Evolutionary conservation across 2,888 invertebrate genomes (phyloP), one percentile per base, ranked within the genome.

Genomic region (Barypeithes pellucidus): DNA sequence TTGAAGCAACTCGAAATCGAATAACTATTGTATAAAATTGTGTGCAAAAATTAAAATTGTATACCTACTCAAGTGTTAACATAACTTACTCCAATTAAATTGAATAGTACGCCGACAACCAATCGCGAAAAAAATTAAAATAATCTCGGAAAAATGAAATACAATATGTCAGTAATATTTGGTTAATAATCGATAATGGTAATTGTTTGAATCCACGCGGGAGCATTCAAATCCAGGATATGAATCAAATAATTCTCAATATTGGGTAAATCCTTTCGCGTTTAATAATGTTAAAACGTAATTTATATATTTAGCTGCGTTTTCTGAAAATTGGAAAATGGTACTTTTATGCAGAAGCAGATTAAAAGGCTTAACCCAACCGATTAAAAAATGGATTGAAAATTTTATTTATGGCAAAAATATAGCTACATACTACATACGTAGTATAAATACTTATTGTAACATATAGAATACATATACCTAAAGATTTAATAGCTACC

Each of bases 261-360:
- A 60, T 39, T 39, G 41, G 18, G 22, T 22, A 60, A 60, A 60
- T 59, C 60, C 43, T 60, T 22, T 60, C 2, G 9, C 60, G 14
- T 24, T 39, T 41, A 39, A 43, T 60, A 39, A n/a, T 9, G 60
- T n/a, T 41, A 60, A 39, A 41, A 22, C 18, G 41, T 60, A 60
- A 41, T 60, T 59, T 50, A 50, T 50, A 50, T 22, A 50, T 50
- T 50, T 22, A 50, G 11, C 22, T 50, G 50, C 20, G 20, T 50
- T 50, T 50, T 5, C n/a, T 12, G 50, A 5, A n/a, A 50, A 50
- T 22, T 50, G 22, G 22, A 50, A 50, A 50, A 50, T 50, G n/a
- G 22, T 22, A 24, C 24, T 3, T 50, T 24, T n/a, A 50, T 50
- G 20, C 50, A 50, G 50, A 24, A n/a, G 50, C 24, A 24, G 22